Conservation (phyloP, 2,113 vertebrate genomes). For the Tinamus guttatus region DNA sequence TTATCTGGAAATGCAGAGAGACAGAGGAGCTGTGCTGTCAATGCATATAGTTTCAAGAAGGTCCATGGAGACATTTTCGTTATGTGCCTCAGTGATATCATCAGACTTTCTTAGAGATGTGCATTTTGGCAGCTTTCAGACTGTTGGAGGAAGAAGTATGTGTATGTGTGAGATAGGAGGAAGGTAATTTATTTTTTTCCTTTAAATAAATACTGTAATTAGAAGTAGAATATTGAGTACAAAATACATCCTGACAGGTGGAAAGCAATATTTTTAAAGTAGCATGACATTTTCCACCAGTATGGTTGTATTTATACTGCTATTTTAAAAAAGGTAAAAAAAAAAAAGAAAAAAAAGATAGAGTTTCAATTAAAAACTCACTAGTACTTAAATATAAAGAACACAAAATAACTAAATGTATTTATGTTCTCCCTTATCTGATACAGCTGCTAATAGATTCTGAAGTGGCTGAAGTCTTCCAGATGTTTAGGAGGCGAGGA, state of each 20-base stretch:
- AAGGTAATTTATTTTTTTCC: slow-evolving; percentile 10
- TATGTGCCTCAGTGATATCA: not conserved
- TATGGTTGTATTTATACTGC: slow-evolving; percentile 11
- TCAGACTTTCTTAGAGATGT: not conserved
- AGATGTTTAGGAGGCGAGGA: not conserved
- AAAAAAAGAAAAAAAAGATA: slow-evolving; percentile 24
- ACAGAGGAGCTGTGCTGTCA: not conserved
- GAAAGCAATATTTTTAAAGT: slow-evolving; percentile 40
- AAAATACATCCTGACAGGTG: slow-evolving; percentile 48
- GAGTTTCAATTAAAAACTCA: slow-evolving; percentile 16
- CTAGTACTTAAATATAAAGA: not conserved
- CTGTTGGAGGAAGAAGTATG: not conserved
- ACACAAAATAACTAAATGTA: slow-evolving; percentile 1
- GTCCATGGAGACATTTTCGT: not conserved
- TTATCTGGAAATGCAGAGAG: slow-evolving; percentile 24
- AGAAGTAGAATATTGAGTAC: slow-evolving; percentile 28
- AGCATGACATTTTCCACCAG: slow-evolving; percentile 19
- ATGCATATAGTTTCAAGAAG: not conserved
- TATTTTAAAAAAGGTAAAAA: not conserved
- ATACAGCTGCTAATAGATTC: slow-evolving; percentile 11
- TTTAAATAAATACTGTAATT: slow-evolving; percentile 22
- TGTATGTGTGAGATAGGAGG: not conserved
- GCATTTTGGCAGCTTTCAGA: not conserved
- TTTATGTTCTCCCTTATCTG: slow-evolving; percentile 33
- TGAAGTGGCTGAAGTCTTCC: slow-evolving; percentile 15